A percentile compares a stretch with the other conserved stretches of the same genome.
Evolutionary conservation across 2,113 vertebrate genomes (phyloP).

Genomic region (Bombycilla garrulus): DNA sequence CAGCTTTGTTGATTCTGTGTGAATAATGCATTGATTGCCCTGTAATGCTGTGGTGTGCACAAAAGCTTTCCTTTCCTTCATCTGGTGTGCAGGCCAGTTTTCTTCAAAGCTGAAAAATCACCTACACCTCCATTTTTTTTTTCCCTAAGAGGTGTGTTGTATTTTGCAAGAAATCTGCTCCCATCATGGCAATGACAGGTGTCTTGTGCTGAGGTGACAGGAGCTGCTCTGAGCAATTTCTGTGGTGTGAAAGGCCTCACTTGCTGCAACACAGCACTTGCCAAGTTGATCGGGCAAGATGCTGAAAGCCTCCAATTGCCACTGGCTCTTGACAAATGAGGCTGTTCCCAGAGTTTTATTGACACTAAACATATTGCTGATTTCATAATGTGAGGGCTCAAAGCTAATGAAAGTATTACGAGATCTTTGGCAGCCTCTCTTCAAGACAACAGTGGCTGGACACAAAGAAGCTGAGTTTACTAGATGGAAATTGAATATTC

Average conservation of each 20-base stretch:
- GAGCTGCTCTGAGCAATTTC: neutral
- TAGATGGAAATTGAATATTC: slow-evolving; percentile 59
- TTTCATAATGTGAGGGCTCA: neutral
- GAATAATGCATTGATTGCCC: rapidly evolving
- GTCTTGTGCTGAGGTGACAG: neutral
- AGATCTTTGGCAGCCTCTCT: slow-evolving; percentile 1
- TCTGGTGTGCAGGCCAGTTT: neutral
- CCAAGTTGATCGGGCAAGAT: neutral
- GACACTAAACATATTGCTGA: neutral
- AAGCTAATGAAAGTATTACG: neutral
- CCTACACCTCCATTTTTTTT: neutral
- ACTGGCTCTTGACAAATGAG: neutral
- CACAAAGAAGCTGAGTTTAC: slow-evolving; percentile 21
- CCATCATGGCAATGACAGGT: rapidly evolving
- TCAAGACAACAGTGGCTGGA: neutral
- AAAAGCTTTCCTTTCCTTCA: neutral
- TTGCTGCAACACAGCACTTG: neutral
- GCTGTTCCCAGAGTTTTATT: neutral
- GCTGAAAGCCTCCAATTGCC: neutral
- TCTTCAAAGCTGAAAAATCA: neutral
- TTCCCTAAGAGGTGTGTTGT: neutral
- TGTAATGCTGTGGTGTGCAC: neutral
- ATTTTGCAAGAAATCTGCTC: neutral
- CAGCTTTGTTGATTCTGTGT: neutral
- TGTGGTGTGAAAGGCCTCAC: neutral